Conservation (phyloP, 1,140 invertebrate genomes). For the Bombyx mori region DNA sequence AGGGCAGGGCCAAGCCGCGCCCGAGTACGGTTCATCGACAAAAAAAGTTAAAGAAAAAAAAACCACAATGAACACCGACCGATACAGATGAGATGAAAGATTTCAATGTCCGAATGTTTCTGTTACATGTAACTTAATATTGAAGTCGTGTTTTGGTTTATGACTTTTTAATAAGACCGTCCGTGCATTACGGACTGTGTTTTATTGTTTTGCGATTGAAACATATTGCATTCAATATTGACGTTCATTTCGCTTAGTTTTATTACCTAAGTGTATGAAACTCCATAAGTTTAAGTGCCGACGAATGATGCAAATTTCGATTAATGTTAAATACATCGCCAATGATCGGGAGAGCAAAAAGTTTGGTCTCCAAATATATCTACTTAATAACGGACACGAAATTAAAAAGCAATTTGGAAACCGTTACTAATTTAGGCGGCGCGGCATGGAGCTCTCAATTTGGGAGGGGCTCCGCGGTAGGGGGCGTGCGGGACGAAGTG, state of each 20-base stretch:
- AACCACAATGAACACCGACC: constrained; percentile 56
- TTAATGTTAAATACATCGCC: too few relatives aligned
- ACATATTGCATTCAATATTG: too few relatives aligned
- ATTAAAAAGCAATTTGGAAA: constrained; percentile 69
- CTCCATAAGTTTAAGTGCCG: too few relatives aligned
- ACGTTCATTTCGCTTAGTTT: too few relatives aligned
- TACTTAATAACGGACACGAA: constrained; percentile 49
- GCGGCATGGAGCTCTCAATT: constrained; percentile 51
- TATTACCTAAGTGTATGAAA: too few relatives aligned
- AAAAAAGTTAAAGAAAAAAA: constrained; percentile 45
- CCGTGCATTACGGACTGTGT: neutral
- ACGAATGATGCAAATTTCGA: too few relatives aligned
- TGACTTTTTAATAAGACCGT: constrained; percentile 21
- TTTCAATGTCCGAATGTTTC: constrained; percentile 50
- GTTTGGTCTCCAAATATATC: constrained; percentile 20
- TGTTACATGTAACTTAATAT: constrained; percentile 60
- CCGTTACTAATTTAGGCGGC: constrained; percentile 63
- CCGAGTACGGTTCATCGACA: constrained; percentile 25
- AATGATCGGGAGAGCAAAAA: constrained; percentile 3
- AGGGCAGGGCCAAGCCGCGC: constrained; percentile 56
- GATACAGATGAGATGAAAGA: constrained; percentile 61
- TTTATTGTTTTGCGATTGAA: too few relatives aligned
- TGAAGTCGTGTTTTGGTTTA: constrained; percentile 26
- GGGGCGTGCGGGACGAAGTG: constrained; percentile 17
- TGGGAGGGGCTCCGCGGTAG: constrained; percentile 40